Evolutionary conservation across 1,140 invertebrate genomes (phyloP), one percentile per base, ranked within the genome.

Genomic region (Zaprionus tsacasi): DNA sequence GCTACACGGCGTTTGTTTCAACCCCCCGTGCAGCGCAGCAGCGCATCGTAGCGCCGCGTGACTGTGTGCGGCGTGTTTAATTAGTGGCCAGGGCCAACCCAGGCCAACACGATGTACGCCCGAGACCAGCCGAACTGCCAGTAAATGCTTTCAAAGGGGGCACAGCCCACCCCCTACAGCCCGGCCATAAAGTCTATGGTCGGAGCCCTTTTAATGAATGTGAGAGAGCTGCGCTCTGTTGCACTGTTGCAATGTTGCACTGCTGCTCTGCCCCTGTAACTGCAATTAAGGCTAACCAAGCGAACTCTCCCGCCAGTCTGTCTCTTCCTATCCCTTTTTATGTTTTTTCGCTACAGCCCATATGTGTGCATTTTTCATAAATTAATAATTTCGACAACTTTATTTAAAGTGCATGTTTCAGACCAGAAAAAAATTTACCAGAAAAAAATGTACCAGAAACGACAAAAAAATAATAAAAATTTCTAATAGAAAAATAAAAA

Each of bases 241-340:
- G 73, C 73, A 59, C 25, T 70, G 58, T 59, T 52, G 65, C 48
- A n/a, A 35, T 35, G 55, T 50, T 73, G 48, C 48, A 61, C 13
- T 30, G 56, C 48, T 48, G n/a, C 30, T 7, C 4, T 67, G 17
- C 30, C 40, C 30, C 67, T 21, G 27, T 17, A 79, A 80, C 70
- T 68, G 76, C 76, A 86, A 86, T 86, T 86, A 86, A 87, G 71
- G 82, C 82, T 87, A 79, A 82, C 81, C 81, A 86, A 78, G 67
- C 75, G 73, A 55, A 67, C 17, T 69, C 58, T 61, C 65, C 63
- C 63, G 63, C 56, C 13, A 55, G 21, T 48, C 40, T 11, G 13
- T n/a, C 30, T 56, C 55, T 13, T 57, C 21, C 65, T 67, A 7
- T 58, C 21, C 11, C 40, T 57, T 45, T 45, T 65, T 66, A 10